Base-by-base conservation (phyloP, 2,797 vertebrate species). In the Manis javanica region DNA sequence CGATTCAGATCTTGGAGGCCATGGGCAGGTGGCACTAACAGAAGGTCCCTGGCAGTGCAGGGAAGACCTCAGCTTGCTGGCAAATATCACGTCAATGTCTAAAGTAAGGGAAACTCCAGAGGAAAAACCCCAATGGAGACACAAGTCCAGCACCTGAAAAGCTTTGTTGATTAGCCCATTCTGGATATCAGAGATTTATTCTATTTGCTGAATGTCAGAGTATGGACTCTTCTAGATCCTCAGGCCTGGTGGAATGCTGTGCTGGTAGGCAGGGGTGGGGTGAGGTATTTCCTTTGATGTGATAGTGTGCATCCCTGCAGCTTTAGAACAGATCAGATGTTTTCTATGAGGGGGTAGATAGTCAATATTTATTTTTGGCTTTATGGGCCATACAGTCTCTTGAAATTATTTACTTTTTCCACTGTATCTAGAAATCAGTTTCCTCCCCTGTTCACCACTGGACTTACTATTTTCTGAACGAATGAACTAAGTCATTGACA, bases 11-110 rank as follows among this genome's bases (percentile, higher is more conserved):
- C 49, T 24, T 4, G 5, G 57, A 64, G 37, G 63, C 29, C 4
- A 0, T 1, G 9, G 21, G 16, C 15, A 4, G 42, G 51, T 7
- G 61, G 10, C 55, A 23, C 84, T 29, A 8, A 24, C 10, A 24
- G 63, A 9, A 59, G 8, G 8, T 19, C 64, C 7, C 39, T 68
- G 37, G 14, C 3, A 0, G 72, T 7, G 26, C 23, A 0, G 19
- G 11, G 68, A 11, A 31, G 46, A 37, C 31, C 49, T 72, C 24
- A 3, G 37, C 71, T 63, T 12, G 37, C 1, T 5, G 57, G 39
- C 74, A 51, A 49, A 13, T 0, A 4, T n/a, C 51, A 31, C 26
- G 39, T 26, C 12, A 3, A 4, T 1, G 11, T 26, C 59, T 59
- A 0, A 46, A 53, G 34, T 5, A 13, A 7, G 66, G 68, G 29